Percentiles rank a stretch among this genome's conserved stretches.
Evolutionary conservation across 1,140 invertebrate genomes (phyloP).

Genomic region (Drosophila biarmipes): DNA sequence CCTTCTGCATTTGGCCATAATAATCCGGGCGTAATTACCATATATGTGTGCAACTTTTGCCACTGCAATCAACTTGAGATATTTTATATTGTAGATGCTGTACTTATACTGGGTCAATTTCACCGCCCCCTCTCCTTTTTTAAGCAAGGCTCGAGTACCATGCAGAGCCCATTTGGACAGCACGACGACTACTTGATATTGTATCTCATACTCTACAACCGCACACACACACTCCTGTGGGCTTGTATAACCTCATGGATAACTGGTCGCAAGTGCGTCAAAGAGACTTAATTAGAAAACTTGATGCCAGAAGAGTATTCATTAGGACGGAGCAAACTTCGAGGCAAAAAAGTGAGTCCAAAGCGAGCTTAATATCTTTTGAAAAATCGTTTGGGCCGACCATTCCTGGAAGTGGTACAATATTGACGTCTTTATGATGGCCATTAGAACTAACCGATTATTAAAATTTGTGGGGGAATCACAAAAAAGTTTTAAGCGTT

Average conservation of each 20-base stretch:
- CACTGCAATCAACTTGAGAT: slow-evolving; percentile 59
- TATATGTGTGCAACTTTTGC: slow-evolving; percentile 63
- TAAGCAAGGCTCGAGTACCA: slow-evolving; percentile 9
- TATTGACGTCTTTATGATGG: slow-evolving; percentile 23
- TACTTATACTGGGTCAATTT: slow-evolving; percentile 47
- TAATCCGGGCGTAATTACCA: slow-evolving; percentile 69
- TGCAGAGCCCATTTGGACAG: slow-evolving; percentile 38
- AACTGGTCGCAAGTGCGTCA: slow-evolving; percentile 43
- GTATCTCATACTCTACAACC: slow-evolving; percentile 11
- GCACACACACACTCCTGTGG: slow-evolving; percentile 1
- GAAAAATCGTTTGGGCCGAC: neutral
- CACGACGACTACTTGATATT: slow-evolving; percentile 45
- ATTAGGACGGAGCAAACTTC: slow-evolving; percentile 1
- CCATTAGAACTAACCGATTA: slow-evolving; percentile 25
- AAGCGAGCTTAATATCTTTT: neutral
- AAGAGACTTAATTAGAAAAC: slow-evolving; percentile 22
- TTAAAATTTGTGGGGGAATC: slow-evolving; percentile 30
- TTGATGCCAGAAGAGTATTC: slow-evolving; percentile 17
- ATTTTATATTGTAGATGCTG: slow-evolving; percentile 31
- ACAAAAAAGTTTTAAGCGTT: neutral
- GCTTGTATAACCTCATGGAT: slow-evolving; percentile 21
- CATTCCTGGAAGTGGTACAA: slow-evolving; percentile 22
- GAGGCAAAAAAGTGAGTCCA: neutral
- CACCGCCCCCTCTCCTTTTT: neutral
- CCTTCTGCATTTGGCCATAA: slow-evolving; percentile 60